Conservation (phyloP, 2,113 vertebrate genomes). For the Muntiacus muntjak region DNA sequence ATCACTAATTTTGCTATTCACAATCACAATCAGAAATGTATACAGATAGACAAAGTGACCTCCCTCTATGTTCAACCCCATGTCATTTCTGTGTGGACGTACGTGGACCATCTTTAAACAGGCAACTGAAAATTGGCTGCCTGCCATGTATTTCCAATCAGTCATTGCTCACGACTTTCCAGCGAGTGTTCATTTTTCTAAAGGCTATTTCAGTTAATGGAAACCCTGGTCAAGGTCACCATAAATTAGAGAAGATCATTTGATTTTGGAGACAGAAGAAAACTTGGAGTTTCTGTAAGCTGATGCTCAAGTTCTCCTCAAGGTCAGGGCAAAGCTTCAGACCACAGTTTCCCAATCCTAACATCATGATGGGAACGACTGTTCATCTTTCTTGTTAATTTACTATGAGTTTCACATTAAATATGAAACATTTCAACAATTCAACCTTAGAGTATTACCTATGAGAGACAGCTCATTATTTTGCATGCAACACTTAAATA, state of each 20-base stretch:
- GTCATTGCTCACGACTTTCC: neutral
- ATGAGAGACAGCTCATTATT: neutral
- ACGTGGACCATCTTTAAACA: neutral
- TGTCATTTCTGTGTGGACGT: neutral
- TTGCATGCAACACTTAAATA: neutral
- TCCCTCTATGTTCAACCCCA: neutral
- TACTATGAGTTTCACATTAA: neutral
- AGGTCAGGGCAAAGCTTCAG: neutral
- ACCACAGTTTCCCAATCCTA: neutral
- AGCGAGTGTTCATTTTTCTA: neutral
- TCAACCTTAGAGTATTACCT: neutral
- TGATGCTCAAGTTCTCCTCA: neutral
- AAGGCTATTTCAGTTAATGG: neutral
- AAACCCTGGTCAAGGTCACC: constrained; percentile 16
- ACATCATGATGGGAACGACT: too few species aligned
- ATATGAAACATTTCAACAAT: neutral
- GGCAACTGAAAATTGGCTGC: neutral
- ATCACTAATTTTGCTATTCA: neutral
- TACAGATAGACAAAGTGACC: rapidly evolving
- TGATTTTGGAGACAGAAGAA: neutral
- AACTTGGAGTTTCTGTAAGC: neutral
- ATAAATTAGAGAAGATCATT: constrained; percentile 5
- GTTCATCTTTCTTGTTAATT: neutral
- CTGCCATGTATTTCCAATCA: neutral
- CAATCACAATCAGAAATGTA: neutral